These are phyloP conservation scores for Melanotaenia maccullochi DNA, from an alignment of 2,797 vertebrate species.

Conservation along the genomic window DNA sequence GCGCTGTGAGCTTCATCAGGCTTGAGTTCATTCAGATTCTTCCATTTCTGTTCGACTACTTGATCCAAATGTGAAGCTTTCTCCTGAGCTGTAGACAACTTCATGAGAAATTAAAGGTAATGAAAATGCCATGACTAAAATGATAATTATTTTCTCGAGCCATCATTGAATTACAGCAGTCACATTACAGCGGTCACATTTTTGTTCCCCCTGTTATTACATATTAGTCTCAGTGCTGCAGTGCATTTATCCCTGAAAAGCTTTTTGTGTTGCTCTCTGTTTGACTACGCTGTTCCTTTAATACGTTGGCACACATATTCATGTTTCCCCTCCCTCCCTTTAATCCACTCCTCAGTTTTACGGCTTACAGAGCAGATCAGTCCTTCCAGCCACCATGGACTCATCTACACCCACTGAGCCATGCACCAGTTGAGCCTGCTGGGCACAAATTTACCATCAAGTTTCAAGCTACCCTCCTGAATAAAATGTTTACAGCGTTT, in stretches of 20 bases:
- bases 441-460: too few species aligned
- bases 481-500: too few species aligned
- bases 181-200: not conserved
- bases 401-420: slow-evolving; percentile 33
- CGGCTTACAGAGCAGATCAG: slow-evolving; percentile 66
- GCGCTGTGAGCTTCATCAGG: too few species aligned
- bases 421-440: slow-evolving; percentile 32
- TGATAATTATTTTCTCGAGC: not conserved
- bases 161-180: not conserved
- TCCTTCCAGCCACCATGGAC: slow-evolving; percentile 46
- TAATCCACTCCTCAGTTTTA: slow-evolving; percentile 60
- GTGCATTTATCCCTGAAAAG: slow-evolving; percentile 29
- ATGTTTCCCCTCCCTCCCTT: slow-evolving; percentile 14
- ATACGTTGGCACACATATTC: slow-evolving; percentile 72
- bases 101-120: too few species aligned
- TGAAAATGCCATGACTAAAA: not conserved
- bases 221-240: not conserved
- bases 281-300: slow-evolving; percentile 67
- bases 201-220: not conserved
- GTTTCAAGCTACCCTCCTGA: too few species aligned
- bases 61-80: too few species aligned
- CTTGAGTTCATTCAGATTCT: too few species aligned
- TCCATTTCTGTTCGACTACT: too few species aligned
- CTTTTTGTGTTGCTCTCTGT: slow-evolving; percentile 23
- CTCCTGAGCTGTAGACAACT: too few species aligned